These are phyloP conservation scores for Trididemnum nubilum DNA, from an alignment of 23 tunicate species.

Conservation along the genomic window DNA sequence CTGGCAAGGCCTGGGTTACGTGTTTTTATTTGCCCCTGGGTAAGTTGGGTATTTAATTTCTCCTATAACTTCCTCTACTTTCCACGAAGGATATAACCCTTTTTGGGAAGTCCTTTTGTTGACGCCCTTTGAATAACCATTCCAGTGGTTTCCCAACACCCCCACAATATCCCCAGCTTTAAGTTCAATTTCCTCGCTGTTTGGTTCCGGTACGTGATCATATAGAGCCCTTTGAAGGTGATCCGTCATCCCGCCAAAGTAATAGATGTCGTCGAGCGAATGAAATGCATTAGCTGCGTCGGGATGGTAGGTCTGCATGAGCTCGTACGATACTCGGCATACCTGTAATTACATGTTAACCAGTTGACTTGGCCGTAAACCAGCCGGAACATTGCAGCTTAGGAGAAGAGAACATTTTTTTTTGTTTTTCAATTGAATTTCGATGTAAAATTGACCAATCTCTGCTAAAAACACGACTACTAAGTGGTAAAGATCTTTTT, in stretches of 20 bases:
- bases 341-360: too few species aligned
- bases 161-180: conserved; percentile 67
- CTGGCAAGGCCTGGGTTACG: too few species aligned
- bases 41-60: conserved; percentile 67
- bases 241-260: conserved; percentile 75
- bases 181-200: conserved; percentile 42
- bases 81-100: conserved; percentile 92
- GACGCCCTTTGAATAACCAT: conserved; percentile 81
- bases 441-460: too few species aligned
- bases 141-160: conserved; percentile 93
- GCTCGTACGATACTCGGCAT: conserved; percentile 78
- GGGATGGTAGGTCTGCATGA: conserved; percentile 84
- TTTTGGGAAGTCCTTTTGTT: conserved; percentile 48
- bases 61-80: conserved; percentile 45
- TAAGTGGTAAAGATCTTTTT: too few species aligned
- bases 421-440: too few species aligned
- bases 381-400: too few species aligned
- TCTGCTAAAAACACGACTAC: too few species aligned
- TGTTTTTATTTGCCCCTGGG: too few species aligned
- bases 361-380: too few species aligned
- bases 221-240: conserved; percentile 55
- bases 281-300: conserved; percentile 59
- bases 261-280: conserved; percentile 89
- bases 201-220: conserved; percentile 37
- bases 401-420: too few species aligned